A percentile compares a stretch with the other conserved stretches of the same genome.
phyloP scores from a whole-genome alignment of 2,797 vertebrate genomes.

The Microcaecilia unicolor region DNA sequence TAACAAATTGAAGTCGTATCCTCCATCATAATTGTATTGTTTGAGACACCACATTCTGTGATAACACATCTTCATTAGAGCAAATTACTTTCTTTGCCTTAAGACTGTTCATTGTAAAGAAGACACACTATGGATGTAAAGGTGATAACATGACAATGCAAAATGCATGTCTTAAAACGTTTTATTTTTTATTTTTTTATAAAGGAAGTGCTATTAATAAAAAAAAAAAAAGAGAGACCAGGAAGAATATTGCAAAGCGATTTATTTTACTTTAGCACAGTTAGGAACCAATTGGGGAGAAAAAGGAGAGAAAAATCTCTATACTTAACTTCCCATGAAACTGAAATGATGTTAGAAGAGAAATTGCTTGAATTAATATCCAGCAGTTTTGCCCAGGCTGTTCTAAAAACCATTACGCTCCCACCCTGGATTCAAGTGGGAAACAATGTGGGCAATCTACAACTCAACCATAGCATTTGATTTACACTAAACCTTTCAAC shows the following conservation, averaged over 20 bases:
- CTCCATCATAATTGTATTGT: no score
- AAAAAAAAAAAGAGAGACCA: neutral
- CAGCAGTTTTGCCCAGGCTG: neutral
- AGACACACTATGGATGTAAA: no score
- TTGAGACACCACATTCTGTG: no score
- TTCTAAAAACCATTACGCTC: neutral
- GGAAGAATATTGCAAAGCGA: constrained; percentile 6
- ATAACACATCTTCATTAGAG: no score
- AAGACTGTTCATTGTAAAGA: no score
- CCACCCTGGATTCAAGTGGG: neutral
- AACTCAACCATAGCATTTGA: neutral
- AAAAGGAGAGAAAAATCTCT: neutral
- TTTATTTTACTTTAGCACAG: neutral
- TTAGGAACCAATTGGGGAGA: neutral
- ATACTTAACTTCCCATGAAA: constrained; percentile 7
- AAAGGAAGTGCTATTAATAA: no score
- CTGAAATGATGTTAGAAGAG: neutral
- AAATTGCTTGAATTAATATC: constrained; percentile 1
- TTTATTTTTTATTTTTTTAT: no score
- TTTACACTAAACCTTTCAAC: neutral
- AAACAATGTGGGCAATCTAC: fast-evolving
- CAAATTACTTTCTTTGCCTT: no score
- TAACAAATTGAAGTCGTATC: no score
- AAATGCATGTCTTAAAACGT: no score
- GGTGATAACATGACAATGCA: no score